Evolutionary conservation across 2,797 vertebrate species (phyloP), one percentile per base, ranked within the genome.

Genomic region (Neopelma chrysocephalum): DNA sequence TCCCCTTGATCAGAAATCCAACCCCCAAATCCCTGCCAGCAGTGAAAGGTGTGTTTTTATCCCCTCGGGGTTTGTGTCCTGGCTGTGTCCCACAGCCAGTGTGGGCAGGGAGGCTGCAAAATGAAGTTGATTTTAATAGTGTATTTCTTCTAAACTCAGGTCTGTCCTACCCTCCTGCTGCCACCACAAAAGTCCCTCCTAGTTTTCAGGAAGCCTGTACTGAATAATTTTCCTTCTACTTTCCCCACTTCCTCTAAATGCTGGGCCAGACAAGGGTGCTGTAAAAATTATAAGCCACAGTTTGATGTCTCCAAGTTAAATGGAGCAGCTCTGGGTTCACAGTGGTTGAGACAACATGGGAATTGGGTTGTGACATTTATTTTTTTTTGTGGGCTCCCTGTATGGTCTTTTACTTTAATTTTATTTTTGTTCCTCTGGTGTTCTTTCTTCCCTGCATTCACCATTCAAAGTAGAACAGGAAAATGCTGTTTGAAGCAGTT

Each of bases 141-240:
- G 47, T 5, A 12, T 79, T 87, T 87, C 43, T 64, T 11, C 29
- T 77, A 29, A 54, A n/a, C 8, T 9, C 29, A 26, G 88, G 32
- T 84, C 60, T 61, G 29, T 62, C 34, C 69, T 31, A 34, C 70
- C 50, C 69, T 56, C 10, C 48, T 51, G 65, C 61, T 64, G 70
- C 40, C 16, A n/a, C 75, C 80, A 26, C 75, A 40, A 11, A 76
- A 85, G 48, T 50, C 71, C 82, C 71, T 80, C 78, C 4, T 15
- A 76, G 43, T 18, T 80, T 85, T 82, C 82, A 93, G 91, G 81
- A 90, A 92, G 78, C 64, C 78, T 85, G 87, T 31, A 20, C 60
- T 64, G 79, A 73, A 47, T 45, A 92, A 91, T 87, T 95, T 90
- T 88, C 93, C 91, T 88, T 87, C 71, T 71, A n/a, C 87, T 90